Conservation (phyloP, 2,888 invertebrate genomes). For the Nephrotoma flavescens region DNA sequence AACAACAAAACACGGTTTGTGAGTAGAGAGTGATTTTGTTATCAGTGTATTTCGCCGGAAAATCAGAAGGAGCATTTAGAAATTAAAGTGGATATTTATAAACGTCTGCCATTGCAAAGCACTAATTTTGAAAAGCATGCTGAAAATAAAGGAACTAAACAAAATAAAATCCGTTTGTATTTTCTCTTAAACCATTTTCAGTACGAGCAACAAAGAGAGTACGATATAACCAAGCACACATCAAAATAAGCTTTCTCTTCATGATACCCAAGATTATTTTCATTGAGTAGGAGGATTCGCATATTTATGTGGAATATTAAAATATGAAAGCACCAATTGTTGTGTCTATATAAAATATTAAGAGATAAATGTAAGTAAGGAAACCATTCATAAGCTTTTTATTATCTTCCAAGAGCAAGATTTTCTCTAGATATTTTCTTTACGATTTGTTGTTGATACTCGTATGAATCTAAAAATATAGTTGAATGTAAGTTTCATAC, state of each 20-base stretch:
- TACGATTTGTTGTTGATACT: not conserved
- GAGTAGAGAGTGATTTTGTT: not conserved
- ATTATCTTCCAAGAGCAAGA: not conserved
- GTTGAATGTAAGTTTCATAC: not conserved
- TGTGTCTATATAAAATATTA: not conserved
- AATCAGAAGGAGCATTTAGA: not conserved
- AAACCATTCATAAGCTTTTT: not conserved
- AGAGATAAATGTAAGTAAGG: not conserved
- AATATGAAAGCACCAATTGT: not conserved
- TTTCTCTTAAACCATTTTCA: not conserved
- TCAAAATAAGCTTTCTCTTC: not conserved
- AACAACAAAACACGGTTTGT: not conserved
- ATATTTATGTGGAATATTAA: not conserved
- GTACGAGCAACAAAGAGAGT: not conserved
- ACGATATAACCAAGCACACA: not conserved
- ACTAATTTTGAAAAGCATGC: not conserved
- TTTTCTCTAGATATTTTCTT: not conserved
- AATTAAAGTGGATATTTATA: too few species aligned
- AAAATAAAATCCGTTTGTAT: not conserved
- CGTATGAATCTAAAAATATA: not conserved
- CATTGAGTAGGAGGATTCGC: not conserved
- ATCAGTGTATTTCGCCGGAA: not conserved
- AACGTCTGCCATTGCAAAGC: not conserved
- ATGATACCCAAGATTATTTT: not conserved
- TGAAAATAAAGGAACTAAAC: not conserved